These are phyloP conservation scores for Hirudinaria manillensis DNA, from an alignment of 2,888 invertebrate genomes.

Conservation along the genomic window DNA sequence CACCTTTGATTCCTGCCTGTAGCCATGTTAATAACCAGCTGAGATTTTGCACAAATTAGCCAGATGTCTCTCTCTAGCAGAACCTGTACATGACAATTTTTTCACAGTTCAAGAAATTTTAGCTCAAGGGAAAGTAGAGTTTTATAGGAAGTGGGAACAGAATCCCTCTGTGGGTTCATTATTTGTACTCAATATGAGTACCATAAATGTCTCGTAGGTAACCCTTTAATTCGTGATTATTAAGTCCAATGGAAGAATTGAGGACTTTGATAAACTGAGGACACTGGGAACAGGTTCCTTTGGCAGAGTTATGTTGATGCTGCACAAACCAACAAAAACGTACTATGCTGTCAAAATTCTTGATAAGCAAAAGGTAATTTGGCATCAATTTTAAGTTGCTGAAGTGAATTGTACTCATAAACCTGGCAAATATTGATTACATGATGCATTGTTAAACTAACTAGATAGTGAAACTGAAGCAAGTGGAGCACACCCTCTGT, in stretches of 20 bases:
- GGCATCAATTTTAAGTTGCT: too few species aligned
- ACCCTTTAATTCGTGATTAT: background rate
- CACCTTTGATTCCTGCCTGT: too few species aligned
- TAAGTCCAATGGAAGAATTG: constrained; percentile 84
- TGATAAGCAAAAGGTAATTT: constrained; percentile 88
- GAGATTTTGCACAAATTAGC: too few species aligned
- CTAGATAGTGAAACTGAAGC: constrained; percentile 89
- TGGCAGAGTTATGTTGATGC: constrained; percentile 98
- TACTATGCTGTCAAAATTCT: constrained; percentile 99
- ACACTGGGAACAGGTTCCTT: constrained; percentile 98
- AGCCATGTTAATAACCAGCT: too few species aligned
- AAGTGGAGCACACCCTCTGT: constrained; percentile 97
- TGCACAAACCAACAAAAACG: constrained; percentile 91
- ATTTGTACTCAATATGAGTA: background rate
- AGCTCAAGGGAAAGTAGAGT: constrained; percentile 5
- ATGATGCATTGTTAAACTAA: background rate
- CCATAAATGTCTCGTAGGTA: background rate
- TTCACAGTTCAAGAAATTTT: constrained; percentile 21
- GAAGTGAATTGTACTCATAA: too few species aligned
- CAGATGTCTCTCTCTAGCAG: too few species aligned
- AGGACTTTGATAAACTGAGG: constrained; percentile 97
- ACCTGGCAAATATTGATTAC: background rate
- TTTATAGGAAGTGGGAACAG: constrained; percentile 24
- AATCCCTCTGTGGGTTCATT: background rate
- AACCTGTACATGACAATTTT: background rate